phyloP scores from a whole-genome alignment of 2,888 invertebrate species.

The Cremastinae sp. region DNA sequence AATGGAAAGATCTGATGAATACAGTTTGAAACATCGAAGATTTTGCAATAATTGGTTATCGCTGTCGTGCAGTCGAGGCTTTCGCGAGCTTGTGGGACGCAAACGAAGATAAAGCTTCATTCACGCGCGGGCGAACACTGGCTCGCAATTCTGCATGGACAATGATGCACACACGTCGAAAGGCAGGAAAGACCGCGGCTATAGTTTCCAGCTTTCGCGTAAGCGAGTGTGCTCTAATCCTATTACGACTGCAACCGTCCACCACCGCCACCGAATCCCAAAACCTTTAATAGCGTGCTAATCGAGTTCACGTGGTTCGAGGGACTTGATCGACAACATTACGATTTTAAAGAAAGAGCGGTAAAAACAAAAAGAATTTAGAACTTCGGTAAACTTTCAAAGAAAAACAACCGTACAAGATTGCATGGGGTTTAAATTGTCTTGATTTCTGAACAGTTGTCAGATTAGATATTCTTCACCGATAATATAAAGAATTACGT shows the following conservation, averaged over 20 bases:
- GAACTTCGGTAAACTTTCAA: too few relatives aligned
- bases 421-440: too few relatives aligned
- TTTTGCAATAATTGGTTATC: constrained; percentile 57
- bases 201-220: constrained; percentile 47
- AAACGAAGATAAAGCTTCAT: neutral
- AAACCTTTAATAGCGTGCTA: constrained; percentile 64
- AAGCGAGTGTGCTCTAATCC: constrained; percentile 63
- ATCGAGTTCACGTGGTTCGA: constrained; percentile 63
- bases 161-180: constrained; percentile 17
- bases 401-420: too few relatives aligned
- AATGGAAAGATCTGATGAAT: neutral
- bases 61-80: constrained; percentile 48
- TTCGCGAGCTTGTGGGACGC: constrained; percentile 34
- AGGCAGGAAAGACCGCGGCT: constrained; percentile 19
- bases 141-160: neutral
- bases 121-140: neutral
- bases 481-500: too few relatives aligned
- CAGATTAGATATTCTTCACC: too few relatives aligned
- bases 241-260: constrained; percentile 62
- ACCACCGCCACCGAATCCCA: constrained; percentile 52
- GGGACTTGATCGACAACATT: constrained; percentile 56
- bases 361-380: too few relatives aligned
- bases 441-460: too few relatives aligned
- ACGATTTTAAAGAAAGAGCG: constrained; percentile 50
- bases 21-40: constrained; percentile 39